These are phyloP conservation scores for Hippocampus mohnikei DNA, from an alignment of 2,113 vertebrate genomes.

Conservation along the genomic window DNA sequence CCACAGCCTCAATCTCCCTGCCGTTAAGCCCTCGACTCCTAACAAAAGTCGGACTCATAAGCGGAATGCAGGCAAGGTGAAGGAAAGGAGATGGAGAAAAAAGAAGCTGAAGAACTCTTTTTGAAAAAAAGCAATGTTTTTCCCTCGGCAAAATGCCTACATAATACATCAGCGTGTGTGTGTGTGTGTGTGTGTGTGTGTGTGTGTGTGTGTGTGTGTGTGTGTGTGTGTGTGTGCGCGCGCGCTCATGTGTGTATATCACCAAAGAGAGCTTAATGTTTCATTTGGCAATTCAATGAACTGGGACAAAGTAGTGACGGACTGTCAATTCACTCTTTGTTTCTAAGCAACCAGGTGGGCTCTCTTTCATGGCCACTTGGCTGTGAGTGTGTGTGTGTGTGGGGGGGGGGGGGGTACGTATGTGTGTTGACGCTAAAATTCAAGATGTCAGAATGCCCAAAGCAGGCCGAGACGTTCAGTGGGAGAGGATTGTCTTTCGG, in stretches of 20 bases:
- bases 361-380: slow-evolving; percentile 23
- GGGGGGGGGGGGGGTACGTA: background rate
- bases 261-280: slow-evolving; percentile 16
- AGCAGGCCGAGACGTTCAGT: slow-evolving; percentile 12
- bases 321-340: slow-evolving; percentile 48
- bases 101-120: background rate
- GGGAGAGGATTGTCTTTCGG: slow-evolving; percentile 48
- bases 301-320: slow-evolving; percentile 33
- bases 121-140: background rate
- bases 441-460: slow-evolving; percentile 19
- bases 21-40: background rate
- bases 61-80: background rate
- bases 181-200: background rate
- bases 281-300: slow-evolving; percentile 38
- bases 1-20: background rate
- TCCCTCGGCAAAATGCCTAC: background rate
- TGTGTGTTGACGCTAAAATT: slow-evolving; percentile 42
- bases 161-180: background rate
- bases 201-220: background rate
- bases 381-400: background rate
- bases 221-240: background rate
- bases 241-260: background rate
- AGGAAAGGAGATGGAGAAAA: background rate
- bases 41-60: background rate
- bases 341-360: slow-evolving; percentile 40